Conservation (phyloP, 2,113 vertebrate genomes). For the Pyrgilauda ruficollis region DNA sequence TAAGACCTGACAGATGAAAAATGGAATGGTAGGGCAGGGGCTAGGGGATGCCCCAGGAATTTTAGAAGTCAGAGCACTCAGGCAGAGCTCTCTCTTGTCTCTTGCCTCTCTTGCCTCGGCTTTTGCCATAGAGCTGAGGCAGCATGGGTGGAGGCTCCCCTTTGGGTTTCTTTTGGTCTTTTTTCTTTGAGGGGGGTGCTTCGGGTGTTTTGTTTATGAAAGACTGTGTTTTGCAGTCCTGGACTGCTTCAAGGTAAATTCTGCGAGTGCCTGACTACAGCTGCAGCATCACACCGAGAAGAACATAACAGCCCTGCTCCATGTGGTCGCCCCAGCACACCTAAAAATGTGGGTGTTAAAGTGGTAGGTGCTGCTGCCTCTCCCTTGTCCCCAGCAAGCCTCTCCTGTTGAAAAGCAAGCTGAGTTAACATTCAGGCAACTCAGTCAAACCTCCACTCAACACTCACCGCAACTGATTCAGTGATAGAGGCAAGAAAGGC, state of each 20-base stretch:
- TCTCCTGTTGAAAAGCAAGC: no score
- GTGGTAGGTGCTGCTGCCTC: no score
- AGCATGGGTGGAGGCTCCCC: background rate
- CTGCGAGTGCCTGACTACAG: background rate
- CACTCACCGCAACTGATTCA: no score
- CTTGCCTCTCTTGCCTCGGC: background rate
- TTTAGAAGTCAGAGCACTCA: background rate
- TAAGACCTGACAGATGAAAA: background rate
- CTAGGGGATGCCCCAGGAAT: background rate
- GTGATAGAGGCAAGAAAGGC: no score
- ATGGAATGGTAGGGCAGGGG: background rate
- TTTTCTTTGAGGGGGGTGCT: background rate
- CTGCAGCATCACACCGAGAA: background rate
- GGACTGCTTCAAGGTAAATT: background rate
- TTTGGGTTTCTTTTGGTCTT: background rate
- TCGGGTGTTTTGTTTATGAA: background rate
- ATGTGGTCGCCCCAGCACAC: background rate
- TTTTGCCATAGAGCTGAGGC: background rate
- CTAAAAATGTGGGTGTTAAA: no score
- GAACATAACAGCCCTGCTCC: background rate
- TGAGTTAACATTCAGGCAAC: no score
- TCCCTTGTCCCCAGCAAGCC: no score
- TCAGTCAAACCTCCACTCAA: no score
- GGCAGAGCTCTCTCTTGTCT: background rate
- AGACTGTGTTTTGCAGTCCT: background rate